Base-by-base conservation (phyloP, 1,140 invertebrate species). In the Aphelenchoides fujianensis region DNA sequence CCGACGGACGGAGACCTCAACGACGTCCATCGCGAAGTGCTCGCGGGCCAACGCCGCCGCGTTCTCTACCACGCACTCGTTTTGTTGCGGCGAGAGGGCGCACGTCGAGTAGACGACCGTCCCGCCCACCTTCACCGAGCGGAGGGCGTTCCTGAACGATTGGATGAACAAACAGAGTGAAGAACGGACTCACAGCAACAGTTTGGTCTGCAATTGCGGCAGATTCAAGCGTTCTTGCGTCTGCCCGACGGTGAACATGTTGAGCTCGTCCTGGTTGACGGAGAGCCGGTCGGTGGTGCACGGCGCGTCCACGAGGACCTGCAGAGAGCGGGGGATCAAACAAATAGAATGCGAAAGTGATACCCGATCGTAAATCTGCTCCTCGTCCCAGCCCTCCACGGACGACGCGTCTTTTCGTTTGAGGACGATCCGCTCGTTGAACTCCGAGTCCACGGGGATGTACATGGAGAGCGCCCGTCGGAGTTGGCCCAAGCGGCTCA, bases 31-130 rank as follows among this genome's bases (percentile, higher is more conserved):
- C 71, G 88, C 81, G 35, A 86, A 85, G 88, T 88, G 72, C 90
- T 89, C 75, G 90, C 88, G 85, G 89, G 91, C 30, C 89, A 88
- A 72, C 87, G 88, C 81, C 90, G 90, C 16, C 1, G 92, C 90
- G 86, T 92, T 90, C 81, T 94, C 91, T 0, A 98, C 90, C 0
- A 96, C 93, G 2, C 92, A 92, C 86, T 98, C 95, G 86, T 98
- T 98, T 87, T 98, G 95, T 64, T 94, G 89, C 1, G 95, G 94
- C 74, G 93, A 95, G 30, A 98, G 87, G 0, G 92, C 90, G 84
- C 94, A 97, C 1, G 95, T 98, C 3, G 92, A 93, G 86, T 98
- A 98, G 2, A 98, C 93, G 3, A 96, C 89, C 27, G 89, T 90
- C 7, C 94, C 95, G 31, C 92, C 93, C 1, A 85, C 82, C 74